phyloP scores from a whole-genome alignment of 2,888 invertebrate genomes.

The Morpho helenor region DNA sequence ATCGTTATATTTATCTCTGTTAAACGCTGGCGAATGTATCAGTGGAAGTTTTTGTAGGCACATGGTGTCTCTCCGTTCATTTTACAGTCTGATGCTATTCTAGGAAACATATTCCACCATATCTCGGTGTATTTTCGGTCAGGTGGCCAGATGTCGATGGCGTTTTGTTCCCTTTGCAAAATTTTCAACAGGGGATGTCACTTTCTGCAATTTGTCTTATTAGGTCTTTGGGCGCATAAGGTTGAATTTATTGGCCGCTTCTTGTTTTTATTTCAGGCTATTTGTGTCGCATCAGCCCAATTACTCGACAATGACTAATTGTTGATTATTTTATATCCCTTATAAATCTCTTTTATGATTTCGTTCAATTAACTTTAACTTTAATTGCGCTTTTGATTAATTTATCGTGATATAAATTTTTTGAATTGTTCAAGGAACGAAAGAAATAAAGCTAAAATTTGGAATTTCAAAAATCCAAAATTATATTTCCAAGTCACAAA shows the following conservation, averaged over 20 bases:
- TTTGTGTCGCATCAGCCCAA: conserved; percentile 53
- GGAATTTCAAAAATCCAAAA: too few species aligned
- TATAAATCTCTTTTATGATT: background rate
- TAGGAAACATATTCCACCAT: conserved; percentile 72
- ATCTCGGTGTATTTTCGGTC: conserved; percentile 66
- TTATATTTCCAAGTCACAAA: too few species aligned
- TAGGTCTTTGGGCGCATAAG: conserved; percentile 38
- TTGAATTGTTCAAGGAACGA: background rate
- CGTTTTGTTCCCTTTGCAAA: conserved; percentile 51
- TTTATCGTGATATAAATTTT: background rate
- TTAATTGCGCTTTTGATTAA: background rate
- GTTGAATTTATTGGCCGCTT: conserved; percentile 59
- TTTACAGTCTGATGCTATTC: conserved; percentile 78
- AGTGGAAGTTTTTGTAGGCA: conserved; percentile 63
- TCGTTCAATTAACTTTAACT: background rate
- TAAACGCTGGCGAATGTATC: conserved; percentile 34
- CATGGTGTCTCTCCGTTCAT: conserved; percentile 69
- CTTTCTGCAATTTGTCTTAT: conserved; percentile 58
- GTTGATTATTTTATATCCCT: conserved; percentile 34
- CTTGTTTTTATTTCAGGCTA: conserved; percentile 43
- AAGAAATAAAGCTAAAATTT: too few species aligned
- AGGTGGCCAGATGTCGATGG: conserved; percentile 74
- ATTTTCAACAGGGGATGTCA: conserved; percentile 41
- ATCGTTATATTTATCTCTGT: conserved; percentile 24
- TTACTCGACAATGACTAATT: conserved; percentile 64